Conservation (phyloP, 2,113 vertebrate genomes). For the Ciconia boyciana region DNA sequence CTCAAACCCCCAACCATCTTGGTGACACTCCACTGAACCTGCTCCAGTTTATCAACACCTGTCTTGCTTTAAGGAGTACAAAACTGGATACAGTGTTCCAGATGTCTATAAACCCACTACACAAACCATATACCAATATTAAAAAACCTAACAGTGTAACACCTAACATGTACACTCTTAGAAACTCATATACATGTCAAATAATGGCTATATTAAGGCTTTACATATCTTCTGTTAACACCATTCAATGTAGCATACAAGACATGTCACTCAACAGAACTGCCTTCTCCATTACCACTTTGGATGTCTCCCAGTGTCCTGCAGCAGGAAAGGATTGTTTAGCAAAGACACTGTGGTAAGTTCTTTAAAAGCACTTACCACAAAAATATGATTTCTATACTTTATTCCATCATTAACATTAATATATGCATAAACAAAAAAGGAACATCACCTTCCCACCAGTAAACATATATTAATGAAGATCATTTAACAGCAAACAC, state of each 20-base stretch:
- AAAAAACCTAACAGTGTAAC: not conserved
- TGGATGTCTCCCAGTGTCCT: not conserved
- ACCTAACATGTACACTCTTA: not conserved
- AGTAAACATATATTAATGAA: not conserved
- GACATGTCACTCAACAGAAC: not conserved
- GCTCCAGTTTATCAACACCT: not conserved
- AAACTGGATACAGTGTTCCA: not conserved
- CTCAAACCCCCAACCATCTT: not conserved
- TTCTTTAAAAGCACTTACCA: not conserved
- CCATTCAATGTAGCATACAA: not conserved
- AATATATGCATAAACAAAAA: not conserved
- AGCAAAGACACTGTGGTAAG: not conserved
- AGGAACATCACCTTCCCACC: not conserved
- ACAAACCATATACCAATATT: not conserved
- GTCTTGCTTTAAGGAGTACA: not conserved
- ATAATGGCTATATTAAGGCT: not conserved
- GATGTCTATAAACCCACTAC: not conserved
- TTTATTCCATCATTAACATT: not conserved
- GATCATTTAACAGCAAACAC: not conserved
- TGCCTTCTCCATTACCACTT: not conserved
- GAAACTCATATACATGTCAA: not conserved
- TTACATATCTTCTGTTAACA: not conserved
- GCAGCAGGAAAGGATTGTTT: not conserved
- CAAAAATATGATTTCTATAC: not conserved
- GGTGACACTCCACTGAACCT: not conserved